Evolutionary conservation across 2,888 invertebrate genomes (phyloP).

Genomic region (Timandra comae): DNA sequence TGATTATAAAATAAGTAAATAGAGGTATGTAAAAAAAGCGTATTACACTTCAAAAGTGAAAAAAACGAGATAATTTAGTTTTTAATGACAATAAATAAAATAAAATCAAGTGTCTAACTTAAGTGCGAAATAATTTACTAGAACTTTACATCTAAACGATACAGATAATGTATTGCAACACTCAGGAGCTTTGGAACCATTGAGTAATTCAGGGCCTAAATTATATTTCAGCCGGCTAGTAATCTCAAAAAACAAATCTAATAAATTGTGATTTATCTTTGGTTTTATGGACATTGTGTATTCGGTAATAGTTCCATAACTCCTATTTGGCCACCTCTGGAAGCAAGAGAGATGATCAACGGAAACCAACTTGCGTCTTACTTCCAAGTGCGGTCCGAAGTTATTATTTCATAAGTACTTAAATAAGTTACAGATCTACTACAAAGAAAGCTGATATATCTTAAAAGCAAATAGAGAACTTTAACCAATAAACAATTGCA

Average conservation of each 20-base stretch:
- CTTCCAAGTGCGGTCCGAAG: conserved; percentile 30
- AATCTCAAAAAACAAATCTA: conserved; percentile 63
- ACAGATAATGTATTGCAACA: conserved; percentile 70
- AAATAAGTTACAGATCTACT: conserved; percentile 74
- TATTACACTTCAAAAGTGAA: conserved; percentile 72
- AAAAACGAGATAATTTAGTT: conserved; percentile 64
- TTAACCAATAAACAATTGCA: conserved; percentile 40
- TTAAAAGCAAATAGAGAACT: conserved; percentile 68
- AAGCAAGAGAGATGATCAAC: conserved; percentile 17
- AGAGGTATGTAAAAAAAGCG: conserved; percentile 73
- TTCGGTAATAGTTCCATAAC: conserved; percentile 65
- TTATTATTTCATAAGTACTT: conserved; percentile 70
- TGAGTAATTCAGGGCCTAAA: conserved; percentile 54
- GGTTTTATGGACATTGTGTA: conserved; percentile 54
- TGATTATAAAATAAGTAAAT: conserved; percentile 69
- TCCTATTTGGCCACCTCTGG: conserved; percentile 45
- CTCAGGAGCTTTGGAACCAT: conserved; percentile 73
- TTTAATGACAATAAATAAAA: conserved; percentile 69
- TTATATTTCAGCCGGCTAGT: conserved; percentile 55
- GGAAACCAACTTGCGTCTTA: background rate
- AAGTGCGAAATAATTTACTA: conserved; percentile 76
- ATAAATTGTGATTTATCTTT: conserved; percentile 69
- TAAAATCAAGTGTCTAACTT: conserved; percentile 69
- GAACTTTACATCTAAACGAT: conserved; percentile 70
- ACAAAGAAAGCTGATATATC: conserved; percentile 67